A percentile compares a stretch with the other conserved stretches of the same genome.
Evolutionary conservation across 2,888 invertebrate species (phyloP).

Genomic region (Nomada ruficornis): DNA sequence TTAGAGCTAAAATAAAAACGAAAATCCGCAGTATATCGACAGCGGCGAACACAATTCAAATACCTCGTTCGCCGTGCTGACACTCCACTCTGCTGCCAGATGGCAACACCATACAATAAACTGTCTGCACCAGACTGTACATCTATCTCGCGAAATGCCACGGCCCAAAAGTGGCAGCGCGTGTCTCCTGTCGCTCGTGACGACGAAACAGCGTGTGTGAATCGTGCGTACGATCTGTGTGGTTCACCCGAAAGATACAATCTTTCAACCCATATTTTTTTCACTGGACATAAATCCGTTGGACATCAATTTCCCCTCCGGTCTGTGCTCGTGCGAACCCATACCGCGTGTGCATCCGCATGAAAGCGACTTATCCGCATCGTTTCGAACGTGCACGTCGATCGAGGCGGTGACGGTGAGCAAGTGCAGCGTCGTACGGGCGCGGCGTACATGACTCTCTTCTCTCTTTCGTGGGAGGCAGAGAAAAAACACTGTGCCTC

Average conservation of each 20-base stretch:
- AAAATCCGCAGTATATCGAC: too few relatives aligned
- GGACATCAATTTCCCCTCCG: background rate
- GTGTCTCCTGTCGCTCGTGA: conserved; percentile 57
- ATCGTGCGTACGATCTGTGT: conserved; percentile 27
- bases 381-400: conserved; percentile 60
- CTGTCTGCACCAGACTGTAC: conserved; percentile 1
- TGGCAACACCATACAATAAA: conserved; percentile 37
- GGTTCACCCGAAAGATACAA: too few relatives aligned
- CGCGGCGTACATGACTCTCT: conserved; percentile 26
- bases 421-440: conserved; percentile 34
- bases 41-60: background rate
- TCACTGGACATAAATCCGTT: background rate
- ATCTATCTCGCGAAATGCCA: conserved; percentile 61
- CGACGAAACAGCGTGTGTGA: conserved; percentile 45
- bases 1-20: too few relatives aligned
- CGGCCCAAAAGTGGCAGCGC: conserved; percentile 67
- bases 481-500: background rate
- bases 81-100: background rate
- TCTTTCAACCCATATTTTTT: too few relatives aligned
- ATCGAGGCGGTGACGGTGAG: conserved; percentile 51
- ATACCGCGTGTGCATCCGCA: conserved; percentile 38
- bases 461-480: too few relatives aligned
- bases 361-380: conserved; percentile 20
- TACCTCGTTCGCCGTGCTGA: rapidly evolving
- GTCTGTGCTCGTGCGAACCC: background rate